Evolutionary conservation across 2,888 invertebrate species (phyloP).

Genomic region (Scotopteryx bipunctaria): DNA sequence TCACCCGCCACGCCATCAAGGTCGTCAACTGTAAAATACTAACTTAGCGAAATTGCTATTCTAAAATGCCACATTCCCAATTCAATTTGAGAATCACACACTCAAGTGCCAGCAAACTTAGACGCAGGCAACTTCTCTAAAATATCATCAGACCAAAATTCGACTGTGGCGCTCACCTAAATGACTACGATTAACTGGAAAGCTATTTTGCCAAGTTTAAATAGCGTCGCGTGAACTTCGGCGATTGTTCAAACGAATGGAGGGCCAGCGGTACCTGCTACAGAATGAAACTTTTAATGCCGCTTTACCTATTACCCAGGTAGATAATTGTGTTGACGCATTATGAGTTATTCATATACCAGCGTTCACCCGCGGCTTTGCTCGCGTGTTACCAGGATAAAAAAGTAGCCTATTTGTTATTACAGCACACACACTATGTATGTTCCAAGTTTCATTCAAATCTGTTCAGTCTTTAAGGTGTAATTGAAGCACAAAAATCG

Average conservation of each 20-base stretch:
- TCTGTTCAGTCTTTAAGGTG: no score
- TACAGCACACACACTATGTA: no score
- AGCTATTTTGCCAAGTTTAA: conserved; percentile 74
- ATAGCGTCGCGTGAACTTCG: conserved; percentile 65
- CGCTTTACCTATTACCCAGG: conserved; percentile 33
- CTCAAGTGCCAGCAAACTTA: conserved; percentile 24
- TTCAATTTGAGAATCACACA: conserved; percentile 17
- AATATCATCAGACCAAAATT: conserved; percentile 63
- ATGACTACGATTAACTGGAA: conserved; percentile 75
- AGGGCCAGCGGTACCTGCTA: conserved; percentile 60
- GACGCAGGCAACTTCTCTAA: conserved; percentile 52
- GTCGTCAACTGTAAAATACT: no score
- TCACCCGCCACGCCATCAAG: no score
- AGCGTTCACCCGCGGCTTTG: no score
- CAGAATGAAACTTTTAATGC: conserved; percentile 48
- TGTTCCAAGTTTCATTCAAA: no score
- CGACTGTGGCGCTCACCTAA: conserved; percentile 62
- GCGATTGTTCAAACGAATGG: conserved; percentile 67
- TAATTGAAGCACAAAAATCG: no score
- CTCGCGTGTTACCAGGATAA: no score
- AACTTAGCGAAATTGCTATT: no score
- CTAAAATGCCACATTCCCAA: conserved; percentile 3
- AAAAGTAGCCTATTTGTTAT: no score
- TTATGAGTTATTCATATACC: conserved; percentile 17
- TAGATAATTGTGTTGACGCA: conserved; percentile 31